Evolutionary conservation across 2,888 invertebrate genomes (phyloP), one percentile per base, ranked within the genome.

Genomic region (Catocala sponsa): DNA sequence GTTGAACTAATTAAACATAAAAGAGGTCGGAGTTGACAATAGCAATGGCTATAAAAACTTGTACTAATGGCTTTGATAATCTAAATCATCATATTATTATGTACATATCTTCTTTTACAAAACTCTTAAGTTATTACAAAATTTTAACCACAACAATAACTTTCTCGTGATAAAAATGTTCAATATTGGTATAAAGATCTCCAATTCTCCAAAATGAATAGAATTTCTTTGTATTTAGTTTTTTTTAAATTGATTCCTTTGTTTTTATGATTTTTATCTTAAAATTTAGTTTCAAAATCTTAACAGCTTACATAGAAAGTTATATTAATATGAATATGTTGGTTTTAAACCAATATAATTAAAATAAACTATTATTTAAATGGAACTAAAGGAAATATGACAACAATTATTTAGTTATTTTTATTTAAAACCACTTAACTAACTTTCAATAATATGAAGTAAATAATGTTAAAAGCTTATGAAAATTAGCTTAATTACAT

Each of bases 271-370:
- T 42, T 32, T 42, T 4, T 41, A 47, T 25, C 11, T 41, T 55
- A 13, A 11, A 50, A 9, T 46, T 35, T 42, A 38, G 7, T 49
- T 12, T 13, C 33, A 43, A 49, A 35, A 35, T 49, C 49, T 35
- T 56, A 49, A 49, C 49, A 49, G 42, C 55, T 56, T 49, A 56
- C 33, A 49, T 42, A 33, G 42, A 33, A 55, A 33, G n/a, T 38
- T 38, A 38, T 38, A 49, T 42, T 13, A 42, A 55, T 9, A 33
- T 56, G 6, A 38, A 25, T 9, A 13, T 35, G 10, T 41, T 57
- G 49, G 50, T 43, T 50, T 57, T 15, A 43, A 56, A 50, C 50
- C 49, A 55, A 55, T 38, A 5, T 11, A 25, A 25, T 25, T 25
- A 25, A 2, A 11, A 42, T n/a, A 42, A 11, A n/a, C 11, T 42